Evolutionary conservation across 2,113 vertebrate species (phyloP).

Genomic region (Gulo gulo): DNA sequence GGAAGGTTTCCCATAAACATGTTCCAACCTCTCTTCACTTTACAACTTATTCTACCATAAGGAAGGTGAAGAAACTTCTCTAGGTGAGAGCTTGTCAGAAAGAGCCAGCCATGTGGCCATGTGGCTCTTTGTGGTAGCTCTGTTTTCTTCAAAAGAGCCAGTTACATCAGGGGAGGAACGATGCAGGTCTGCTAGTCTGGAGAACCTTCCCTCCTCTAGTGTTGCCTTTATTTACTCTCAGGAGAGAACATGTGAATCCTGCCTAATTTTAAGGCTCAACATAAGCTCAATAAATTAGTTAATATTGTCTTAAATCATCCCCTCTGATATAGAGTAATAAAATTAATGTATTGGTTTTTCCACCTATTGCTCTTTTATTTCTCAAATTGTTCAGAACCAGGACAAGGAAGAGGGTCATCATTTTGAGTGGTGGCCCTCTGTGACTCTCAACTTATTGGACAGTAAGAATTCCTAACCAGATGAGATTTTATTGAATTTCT

Average conservation of each 20-base stretch:
- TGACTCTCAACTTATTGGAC: neutral
- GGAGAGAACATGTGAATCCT: neutral
- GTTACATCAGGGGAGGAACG: neutral
- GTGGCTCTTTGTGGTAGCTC: neutral
- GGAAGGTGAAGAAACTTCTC: neutral
- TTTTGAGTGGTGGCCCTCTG: neutral
- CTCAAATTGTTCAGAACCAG: neutral
- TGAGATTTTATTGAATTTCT: neutral
- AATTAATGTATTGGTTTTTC: neutral
- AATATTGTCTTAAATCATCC: neutral
- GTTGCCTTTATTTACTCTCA: neutral
- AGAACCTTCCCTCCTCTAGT: neutral
- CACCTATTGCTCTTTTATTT: neutral
- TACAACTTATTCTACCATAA: neutral
- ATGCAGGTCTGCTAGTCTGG: neutral
- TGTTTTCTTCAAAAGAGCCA: neutral
- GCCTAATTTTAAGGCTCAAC: neutral
- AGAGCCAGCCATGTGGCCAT: neutral
- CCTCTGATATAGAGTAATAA: neutral
- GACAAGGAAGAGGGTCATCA: neutral
- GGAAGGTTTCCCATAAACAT: neutral
- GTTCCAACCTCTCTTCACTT: rapidly evolving
- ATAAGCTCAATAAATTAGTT: neutral
- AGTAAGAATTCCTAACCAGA: neutral
- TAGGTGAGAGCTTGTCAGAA: neutral